Evolutionary conservation across 2,113 vertebrate species (phyloP).

Genomic region (Labeo rohita): DNA sequence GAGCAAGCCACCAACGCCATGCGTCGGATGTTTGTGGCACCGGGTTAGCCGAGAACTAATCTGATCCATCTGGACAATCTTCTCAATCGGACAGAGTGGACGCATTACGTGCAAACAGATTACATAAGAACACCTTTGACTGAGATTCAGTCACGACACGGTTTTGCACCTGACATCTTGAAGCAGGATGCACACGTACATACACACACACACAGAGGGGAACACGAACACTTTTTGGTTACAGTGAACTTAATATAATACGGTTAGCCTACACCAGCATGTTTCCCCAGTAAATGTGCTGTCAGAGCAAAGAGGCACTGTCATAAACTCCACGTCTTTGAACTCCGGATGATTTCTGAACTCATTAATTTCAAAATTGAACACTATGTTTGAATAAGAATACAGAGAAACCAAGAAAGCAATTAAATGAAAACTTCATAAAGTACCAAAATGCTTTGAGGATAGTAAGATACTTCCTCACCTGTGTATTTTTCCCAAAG

Average conservation of each 20-base stretch:
- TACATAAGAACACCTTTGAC: slow-evolving; percentile 65
- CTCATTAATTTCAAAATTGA: background rate
- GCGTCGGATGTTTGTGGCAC: background rate
- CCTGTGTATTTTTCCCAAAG: slow-evolving; percentile 81
- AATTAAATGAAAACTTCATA: slow-evolving; percentile 10
- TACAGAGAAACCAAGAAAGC: background rate
- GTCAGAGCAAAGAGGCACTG: background rate
- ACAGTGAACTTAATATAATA: background rate
- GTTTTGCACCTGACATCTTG: slow-evolving; percentile 36
- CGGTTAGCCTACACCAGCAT: background rate
- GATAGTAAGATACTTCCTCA: slow-evolving; percentile 47
- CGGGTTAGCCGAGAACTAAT: slow-evolving; percentile 37
- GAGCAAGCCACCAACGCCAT: background rate
- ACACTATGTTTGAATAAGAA: background rate
- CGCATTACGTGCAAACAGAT: slow-evolving; percentile 58
- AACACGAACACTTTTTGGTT: background rate
- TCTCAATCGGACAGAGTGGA: slow-evolving; percentile 48
- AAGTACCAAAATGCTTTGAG: background rate
- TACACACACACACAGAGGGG: no score
- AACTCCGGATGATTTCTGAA: background rate
- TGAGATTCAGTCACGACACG: slow-evolving; percentile 34
- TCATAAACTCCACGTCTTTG: background rate
- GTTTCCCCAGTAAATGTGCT: background rate
- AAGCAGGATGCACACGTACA: background rate
- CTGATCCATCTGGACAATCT: slow-evolving; percentile 53